Percentiles rank a stretch among this genome's conserved stretches.
phyloP scores from a whole-genome alignment of 1,140 invertebrate species.

The Anthonomus grandis region DNA sequence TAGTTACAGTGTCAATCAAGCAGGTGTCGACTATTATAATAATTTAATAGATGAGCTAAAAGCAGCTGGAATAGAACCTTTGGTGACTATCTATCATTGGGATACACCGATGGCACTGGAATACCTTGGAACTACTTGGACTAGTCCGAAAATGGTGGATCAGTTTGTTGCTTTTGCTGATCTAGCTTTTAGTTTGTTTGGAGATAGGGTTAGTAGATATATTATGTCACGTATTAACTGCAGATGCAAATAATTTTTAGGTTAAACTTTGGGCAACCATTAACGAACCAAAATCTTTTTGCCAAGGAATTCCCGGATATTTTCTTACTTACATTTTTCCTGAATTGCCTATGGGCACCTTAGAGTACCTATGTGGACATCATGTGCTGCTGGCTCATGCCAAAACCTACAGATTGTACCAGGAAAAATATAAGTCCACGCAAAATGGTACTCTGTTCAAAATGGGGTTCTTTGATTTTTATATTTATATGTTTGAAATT shows the following conservation, averaged over 20 bases:
- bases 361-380: constrained; percentile 42
- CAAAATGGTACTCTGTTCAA: constrained; percentile 45
- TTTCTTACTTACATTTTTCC: constrained; percentile 37
- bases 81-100: constrained; percentile 53
- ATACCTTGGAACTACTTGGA: constrained; percentile 53
- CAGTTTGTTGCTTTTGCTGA: constrained; percentile 46
- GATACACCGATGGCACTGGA: constrained; percentile 46
- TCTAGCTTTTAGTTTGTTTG: constrained; percentile 29
- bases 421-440: constrained; percentile 31
- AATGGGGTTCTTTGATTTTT: constrained; percentile 52
- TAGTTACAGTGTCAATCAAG: constrained; percentile 4
- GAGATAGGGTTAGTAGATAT: constrained; percentile 24
- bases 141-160: constrained; percentile 43
- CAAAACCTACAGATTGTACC: constrained; percentile 36
- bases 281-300: constrained; percentile 50
- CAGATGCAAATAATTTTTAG: constrained; percentile 1
- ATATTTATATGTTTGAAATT: neutral
- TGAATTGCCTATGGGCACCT: constrained; percentile 47
- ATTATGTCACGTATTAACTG: neutral
- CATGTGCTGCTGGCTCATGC: constrained; percentile 37
- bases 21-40: constrained; percentile 19
- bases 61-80: constrained; percentile 51
- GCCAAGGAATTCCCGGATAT: constrained; percentile 42
- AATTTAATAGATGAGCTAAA: constrained; percentile 40
- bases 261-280: constrained; percentile 55